A percentile compares a stretch with the other conserved stretches of the same genome.
phyloP scores from a whole-genome alignment of 2,888 invertebrate species.

The Papilio gigon region DNA sequence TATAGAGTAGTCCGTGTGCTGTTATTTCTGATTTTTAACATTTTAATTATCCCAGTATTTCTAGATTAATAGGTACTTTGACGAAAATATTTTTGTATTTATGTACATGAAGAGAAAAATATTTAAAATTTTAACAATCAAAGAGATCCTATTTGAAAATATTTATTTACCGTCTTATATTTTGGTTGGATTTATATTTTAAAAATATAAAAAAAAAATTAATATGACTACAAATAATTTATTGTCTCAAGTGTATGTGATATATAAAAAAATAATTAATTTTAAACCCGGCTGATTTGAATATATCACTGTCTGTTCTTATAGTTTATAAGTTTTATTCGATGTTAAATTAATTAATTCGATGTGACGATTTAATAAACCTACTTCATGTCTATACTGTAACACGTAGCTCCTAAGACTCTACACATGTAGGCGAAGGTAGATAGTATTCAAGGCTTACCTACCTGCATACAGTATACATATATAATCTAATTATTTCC shows the following conservation, averaged over 20 bases:
- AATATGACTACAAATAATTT: conserved; percentile 18
- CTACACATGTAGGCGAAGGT: conserved; percentile 23
- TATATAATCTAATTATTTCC: conserved; percentile 47
- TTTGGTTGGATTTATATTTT: not conserved
- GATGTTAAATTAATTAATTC: conserved; percentile 16
- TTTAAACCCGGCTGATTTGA: conserved; percentile 22
- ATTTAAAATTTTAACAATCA: conserved; percentile 10
- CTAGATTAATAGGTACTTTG: conserved; percentile 25
- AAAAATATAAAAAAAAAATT: not conserved
- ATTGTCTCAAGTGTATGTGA: conserved; percentile 28
- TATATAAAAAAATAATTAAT: conserved; percentile 40
- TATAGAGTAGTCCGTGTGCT: not conserved
- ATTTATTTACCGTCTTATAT: not conserved
- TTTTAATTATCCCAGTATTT: not conserved
- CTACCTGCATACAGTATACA: conserved; percentile 34
- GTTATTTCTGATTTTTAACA: not conserved
- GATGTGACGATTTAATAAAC: conserved; percentile 10
- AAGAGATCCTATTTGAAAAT: conserved; percentile 2
- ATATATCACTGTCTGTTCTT: conserved; percentile 26
- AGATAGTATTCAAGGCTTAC: conserved; percentile 23
- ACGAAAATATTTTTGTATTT: conserved; percentile 32
- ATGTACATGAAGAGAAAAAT: conserved; percentile 5
- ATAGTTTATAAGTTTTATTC: conserved; percentile 18
- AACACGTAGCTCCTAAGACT: conserved; percentile 25
- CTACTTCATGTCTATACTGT: conserved; percentile 5